These are phyloP conservation scores for Antheraea yamamai DNA, from an alignment of 2,888 invertebrate species.

Conservation along the genomic window DNA sequence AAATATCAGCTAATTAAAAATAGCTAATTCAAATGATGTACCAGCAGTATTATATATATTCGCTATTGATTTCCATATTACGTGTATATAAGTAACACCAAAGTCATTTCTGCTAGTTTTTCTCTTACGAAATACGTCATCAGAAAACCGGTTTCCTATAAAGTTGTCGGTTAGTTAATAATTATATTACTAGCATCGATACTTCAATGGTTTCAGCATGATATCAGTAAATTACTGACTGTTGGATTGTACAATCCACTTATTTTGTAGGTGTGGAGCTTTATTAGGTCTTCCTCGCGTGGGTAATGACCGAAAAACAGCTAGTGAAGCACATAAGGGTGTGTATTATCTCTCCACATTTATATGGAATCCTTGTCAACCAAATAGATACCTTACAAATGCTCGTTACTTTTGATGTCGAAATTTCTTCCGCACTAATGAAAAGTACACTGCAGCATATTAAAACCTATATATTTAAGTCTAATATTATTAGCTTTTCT, in stretches of 20 bases:
- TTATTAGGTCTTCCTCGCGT: slow-evolving; percentile 29
- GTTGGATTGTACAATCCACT: slow-evolving; percentile 20
- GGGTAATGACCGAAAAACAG: slow-evolving; percentile 36
- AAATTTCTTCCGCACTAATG: slow-evolving; percentile 15
- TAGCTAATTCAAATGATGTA: no score
- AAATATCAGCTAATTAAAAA: no score
- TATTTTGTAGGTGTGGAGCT: slow-evolving; percentile 20
- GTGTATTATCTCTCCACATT: slow-evolving; percentile 45
- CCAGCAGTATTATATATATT: no score
- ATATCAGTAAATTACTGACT: slow-evolving; percentile 19
- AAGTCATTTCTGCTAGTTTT: no score
- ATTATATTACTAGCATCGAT: no score
- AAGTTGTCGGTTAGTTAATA: no score
- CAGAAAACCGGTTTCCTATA: no score
- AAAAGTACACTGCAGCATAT: neutral
- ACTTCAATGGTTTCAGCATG: neutral
- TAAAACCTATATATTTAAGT: neutral
- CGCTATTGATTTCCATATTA: no score
- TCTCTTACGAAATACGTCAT: no score
- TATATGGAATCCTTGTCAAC: slow-evolving; percentile 58
- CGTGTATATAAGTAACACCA: no score
- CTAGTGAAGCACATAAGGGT: slow-evolving; percentile 48
- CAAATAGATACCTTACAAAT: slow-evolving; percentile 58
- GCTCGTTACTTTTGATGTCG: slow-evolving; percentile 23
- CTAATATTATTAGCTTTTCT: no score